phyloP scores from a whole-genome alignment of 1,140 invertebrate genomes.

The Aricia agestis region DNA sequence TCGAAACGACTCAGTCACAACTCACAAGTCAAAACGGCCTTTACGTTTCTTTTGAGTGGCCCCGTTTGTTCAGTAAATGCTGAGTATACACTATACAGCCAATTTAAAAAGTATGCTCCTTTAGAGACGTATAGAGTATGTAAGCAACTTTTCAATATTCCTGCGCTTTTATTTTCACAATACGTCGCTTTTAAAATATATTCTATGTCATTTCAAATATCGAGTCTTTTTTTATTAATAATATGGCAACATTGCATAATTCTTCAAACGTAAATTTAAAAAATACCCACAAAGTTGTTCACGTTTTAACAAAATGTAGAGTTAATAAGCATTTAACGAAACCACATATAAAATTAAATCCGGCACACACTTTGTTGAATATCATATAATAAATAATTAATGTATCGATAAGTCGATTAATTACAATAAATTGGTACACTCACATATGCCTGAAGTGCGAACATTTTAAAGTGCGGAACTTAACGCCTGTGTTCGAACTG shows the following conservation, averaged over 20 bases:
- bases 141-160: background rate
- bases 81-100: background rate
- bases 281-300: too few species aligned
- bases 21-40: background rate
- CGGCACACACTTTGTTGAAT: too few species aligned
- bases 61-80: background rate
- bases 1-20: background rate
- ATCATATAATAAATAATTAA: background rate
- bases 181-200: background rate
- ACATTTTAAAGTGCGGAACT: constrained; percentile 44
- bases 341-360: too few species aligned
- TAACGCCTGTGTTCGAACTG: constrained; percentile 31
- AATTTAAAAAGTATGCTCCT: constrained; percentile 3
- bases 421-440: background rate
- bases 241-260: too few species aligned
- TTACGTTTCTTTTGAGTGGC: background rate
- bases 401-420: background rate
- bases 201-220: too few species aligned
- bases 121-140: background rate
- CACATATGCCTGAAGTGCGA: constrained; percentile 47
- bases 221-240: too few species aligned
- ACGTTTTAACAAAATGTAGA: too few species aligned
- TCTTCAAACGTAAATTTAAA: too few species aligned
- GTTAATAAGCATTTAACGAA: too few species aligned
- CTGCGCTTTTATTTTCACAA: background rate